These are phyloP conservation scores for Zoanthus solanderi DNA, from an alignment of 92 coral and sea anemone species.

Conservation along the genomic window DNA sequence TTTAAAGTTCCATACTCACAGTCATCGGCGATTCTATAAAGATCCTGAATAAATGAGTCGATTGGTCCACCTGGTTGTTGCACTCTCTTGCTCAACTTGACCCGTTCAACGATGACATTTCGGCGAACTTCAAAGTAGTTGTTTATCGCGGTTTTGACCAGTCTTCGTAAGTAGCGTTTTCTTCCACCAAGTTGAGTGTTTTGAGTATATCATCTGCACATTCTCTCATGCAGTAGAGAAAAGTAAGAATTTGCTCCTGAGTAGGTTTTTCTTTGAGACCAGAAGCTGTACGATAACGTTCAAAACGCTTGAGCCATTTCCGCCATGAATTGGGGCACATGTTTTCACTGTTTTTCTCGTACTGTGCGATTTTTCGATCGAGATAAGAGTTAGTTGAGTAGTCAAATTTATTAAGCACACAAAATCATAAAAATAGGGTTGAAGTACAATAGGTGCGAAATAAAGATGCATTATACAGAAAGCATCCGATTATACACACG, in stretches of 20 bases:
- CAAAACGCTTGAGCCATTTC: slow-evolving; percentile 76
- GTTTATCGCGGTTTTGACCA: slow-evolving; percentile 48
- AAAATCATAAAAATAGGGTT: too few species aligned
- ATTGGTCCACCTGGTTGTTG: not conserved
- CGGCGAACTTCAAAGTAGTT: not conserved
- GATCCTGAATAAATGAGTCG: not conserved
- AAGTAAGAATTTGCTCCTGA: slow-evolving; percentile 70
- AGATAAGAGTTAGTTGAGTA: too few species aligned
- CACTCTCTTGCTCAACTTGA: not conserved
- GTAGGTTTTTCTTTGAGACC: slow-evolving; percentile 65
- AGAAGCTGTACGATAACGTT: slow-evolving; percentile 68
- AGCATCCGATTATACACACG: too few species aligned
- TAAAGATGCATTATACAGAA: too few species aligned
- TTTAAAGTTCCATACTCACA: slow-evolving; percentile 5
- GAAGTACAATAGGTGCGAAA: too few species aligned
- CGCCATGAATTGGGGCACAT: slow-evolving; percentile 55
- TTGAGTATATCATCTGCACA: slow-evolving; percentile 77
- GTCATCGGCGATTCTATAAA: slow-evolving; percentile 3
- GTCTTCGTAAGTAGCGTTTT: slow-evolving; percentile 56
- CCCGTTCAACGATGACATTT: not conserved
- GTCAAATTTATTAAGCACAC: too few species aligned
- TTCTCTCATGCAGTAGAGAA: slow-evolving; percentile 77
- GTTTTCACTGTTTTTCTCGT: too few species aligned
- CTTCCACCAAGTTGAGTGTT: slow-evolving; percentile 67
- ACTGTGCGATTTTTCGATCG: too few species aligned